These are phyloP conservation scores for Anniella stebbinsi DNA, from an alignment of 2,797 vertebrate genomes.

Conservation along the genomic window DNA sequence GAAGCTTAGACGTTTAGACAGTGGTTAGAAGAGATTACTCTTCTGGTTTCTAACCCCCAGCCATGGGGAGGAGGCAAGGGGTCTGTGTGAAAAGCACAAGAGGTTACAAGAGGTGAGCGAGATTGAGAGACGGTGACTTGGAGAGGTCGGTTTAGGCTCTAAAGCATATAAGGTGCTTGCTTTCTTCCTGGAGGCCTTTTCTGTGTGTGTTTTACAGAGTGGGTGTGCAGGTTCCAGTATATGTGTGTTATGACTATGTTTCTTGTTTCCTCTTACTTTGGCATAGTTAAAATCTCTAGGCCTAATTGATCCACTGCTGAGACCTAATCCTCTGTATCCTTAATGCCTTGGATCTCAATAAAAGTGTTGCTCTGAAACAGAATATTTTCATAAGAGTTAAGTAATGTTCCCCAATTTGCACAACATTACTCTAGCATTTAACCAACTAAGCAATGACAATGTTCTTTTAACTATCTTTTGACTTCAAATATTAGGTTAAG, in stretches of 20 bases:
- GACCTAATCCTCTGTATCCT: slow-evolving; percentile 31
- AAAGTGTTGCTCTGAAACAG: slow-evolving; percentile 24
- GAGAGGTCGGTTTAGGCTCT: not conserved
- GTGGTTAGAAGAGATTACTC: not conserved
- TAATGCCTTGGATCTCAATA: slow-evolving; percentile 30
- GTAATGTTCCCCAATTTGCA: slow-evolving; percentile 37
- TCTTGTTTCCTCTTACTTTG: not conserved
- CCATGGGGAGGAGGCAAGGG: not conserved
- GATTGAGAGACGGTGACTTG: not conserved
- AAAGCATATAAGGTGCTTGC: not conserved
- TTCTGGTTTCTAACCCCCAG: not conserved
- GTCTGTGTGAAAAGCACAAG: not conserved
- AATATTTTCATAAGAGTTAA: slow-evolving; percentile 36
- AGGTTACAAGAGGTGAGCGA: no score
- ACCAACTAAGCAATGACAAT: slow-evolving; percentile 52
- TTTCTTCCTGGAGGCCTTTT: not conserved
- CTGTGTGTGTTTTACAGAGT: no score
- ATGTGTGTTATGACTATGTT: no score
- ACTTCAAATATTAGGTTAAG: slow-evolving; percentile 57
- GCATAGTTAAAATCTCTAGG: not conserved
- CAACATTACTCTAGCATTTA: slow-evolving; percentile 23
- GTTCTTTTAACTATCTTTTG: slow-evolving; percentile 54
- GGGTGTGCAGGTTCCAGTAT: no score
- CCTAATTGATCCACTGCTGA: slow-evolving; percentile 9
- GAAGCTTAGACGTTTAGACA: not conserved